These are phyloP conservation scores for Bombus waltoni DNA, from an alignment of 1,140 invertebrate genomes.

Conservation along the genomic window DNA sequence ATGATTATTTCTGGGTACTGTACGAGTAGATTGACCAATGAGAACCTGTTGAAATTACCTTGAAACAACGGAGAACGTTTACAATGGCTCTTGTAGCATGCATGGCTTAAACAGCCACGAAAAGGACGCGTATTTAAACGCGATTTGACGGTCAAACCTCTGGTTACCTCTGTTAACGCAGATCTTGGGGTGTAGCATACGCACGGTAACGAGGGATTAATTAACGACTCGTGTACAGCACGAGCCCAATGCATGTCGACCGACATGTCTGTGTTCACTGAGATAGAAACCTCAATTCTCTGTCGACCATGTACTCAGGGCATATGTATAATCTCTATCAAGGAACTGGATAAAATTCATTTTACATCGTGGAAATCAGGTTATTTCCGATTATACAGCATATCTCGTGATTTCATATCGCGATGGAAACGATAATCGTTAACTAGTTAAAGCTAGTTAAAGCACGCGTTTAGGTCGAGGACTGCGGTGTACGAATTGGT, in stretches of 20 bases:
- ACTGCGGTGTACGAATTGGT: too few relatives aligned
- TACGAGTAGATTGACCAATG: not conserved
- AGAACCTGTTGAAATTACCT: constrained; percentile 14
- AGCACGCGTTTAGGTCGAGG: too few relatives aligned
- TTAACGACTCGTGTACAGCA: constrained; percentile 69
- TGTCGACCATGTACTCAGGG: constrained; percentile 11
- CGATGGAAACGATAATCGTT: not conserved
- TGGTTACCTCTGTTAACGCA: constrained; percentile 62
- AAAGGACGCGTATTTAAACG: constrained; percentile 65
- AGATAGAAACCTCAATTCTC: constrained; percentile 58
- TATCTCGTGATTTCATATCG: too few relatives aligned
- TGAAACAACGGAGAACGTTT: not conserved
- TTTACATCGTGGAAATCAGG: not conserved
- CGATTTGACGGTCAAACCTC: constrained; percentile 65
- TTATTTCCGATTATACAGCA: not conserved
- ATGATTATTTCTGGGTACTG: not conserved
- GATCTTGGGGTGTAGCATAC: constrained; percentile 61
- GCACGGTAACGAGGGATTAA: constrained; percentile 69
- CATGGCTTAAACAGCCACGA: constrained; percentile 56
- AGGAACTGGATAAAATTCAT: constrained; percentile 20
- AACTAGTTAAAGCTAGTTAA: too few relatives aligned
- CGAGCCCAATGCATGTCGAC: constrained; percentile 48
- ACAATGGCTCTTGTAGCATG: not conserved
- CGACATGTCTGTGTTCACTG: constrained; percentile 49
- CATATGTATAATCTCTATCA: constrained; percentile 17